Percentiles rank a stretch among this genome's conserved stretches.
Conservation (phyloP, 2,888 invertebrate genomes). For the Camptogramma bilineatum region DNA sequence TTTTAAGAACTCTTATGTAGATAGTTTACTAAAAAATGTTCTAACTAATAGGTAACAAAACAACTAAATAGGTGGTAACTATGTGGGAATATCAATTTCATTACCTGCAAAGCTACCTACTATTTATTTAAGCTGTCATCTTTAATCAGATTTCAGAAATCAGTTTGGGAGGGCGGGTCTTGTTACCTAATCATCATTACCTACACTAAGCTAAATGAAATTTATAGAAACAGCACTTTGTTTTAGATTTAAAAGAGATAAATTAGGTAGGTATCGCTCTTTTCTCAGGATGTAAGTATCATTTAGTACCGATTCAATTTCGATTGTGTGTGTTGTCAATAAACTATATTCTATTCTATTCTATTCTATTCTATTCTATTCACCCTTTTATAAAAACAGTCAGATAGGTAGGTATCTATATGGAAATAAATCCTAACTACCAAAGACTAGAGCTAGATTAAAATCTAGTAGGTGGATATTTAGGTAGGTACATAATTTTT, state of each 20-base stretch:
- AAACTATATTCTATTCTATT: too few species aligned
- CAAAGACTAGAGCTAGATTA: too few species aligned
- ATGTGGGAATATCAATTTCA: background rate
- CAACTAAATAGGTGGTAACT: background rate
- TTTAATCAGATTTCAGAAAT: background rate
- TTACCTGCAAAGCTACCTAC: background rate
- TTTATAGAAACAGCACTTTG: slow-evolving; percentile 35
- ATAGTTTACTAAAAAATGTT: background rate
- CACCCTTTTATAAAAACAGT: slow-evolving; percentile 38
- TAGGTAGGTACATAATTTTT: too few species aligned
- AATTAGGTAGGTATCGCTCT: slow-evolving; percentile 43
- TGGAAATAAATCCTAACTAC: slow-evolving; percentile 25
- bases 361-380: too few species aligned
- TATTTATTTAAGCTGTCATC: background rate
- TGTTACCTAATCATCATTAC: slow-evolving; percentile 35
- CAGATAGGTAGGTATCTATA: too few species aligned
- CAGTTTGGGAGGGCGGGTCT: slow-evolving; percentile 24
- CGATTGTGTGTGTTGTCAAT: too few species aligned
- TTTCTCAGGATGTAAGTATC: slow-evolving; percentile 37
- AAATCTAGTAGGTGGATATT: too few species aligned
- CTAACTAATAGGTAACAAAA: too few species aligned
- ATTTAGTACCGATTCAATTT: too few species aligned
- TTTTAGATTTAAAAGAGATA: slow-evolving; percentile 40
- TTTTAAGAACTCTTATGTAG: too few species aligned
- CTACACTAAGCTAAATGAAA: slow-evolving; percentile 34